phyloP scores from a whole-genome alignment of 2,113 vertebrate genomes.

The Vidua chalybeata region DNA sequence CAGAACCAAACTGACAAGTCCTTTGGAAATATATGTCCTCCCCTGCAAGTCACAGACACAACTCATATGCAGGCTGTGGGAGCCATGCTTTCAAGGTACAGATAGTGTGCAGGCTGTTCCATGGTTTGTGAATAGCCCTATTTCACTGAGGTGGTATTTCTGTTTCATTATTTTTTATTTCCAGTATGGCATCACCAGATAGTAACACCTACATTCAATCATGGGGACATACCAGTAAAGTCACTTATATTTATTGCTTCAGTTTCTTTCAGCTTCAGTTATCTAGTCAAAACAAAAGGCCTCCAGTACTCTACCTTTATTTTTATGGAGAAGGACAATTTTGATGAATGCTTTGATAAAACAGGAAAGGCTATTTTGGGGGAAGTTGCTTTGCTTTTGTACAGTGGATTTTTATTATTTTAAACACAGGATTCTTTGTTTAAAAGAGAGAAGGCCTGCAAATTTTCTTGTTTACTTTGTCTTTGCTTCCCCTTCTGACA shows the following conservation, averaged over 20 bases:
- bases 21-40: background rate
- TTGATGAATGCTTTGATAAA: constrained; percentile 47
- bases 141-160: background rate
- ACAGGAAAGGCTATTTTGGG: constrained; percentile 56
- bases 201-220: background rate
- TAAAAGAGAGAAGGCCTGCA: constrained; percentile 50
- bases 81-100: background rate
- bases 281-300: constrained; percentile 7
- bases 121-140: background rate
- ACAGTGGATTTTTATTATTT: constrained; percentile 56
- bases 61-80: background rate
- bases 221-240: background rate
- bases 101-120: background rate
- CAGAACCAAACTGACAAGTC: background rate
- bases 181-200: background rate
- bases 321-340: constrained; percentile 22
- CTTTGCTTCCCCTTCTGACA: constrained; percentile 40
- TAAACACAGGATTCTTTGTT: constrained; percentile 63
- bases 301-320: background rate
- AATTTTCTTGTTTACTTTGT: constrained; percentile 53
- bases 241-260: background rate
- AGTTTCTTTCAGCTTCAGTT: background rate
- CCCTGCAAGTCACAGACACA: background rate
- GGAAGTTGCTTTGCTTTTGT: constrained; percentile 40
- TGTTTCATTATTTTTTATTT: background rate